phyloP scores from a whole-genome alignment of 1,140 invertebrate species.

The Rhopalosiphum maidis region DNA sequence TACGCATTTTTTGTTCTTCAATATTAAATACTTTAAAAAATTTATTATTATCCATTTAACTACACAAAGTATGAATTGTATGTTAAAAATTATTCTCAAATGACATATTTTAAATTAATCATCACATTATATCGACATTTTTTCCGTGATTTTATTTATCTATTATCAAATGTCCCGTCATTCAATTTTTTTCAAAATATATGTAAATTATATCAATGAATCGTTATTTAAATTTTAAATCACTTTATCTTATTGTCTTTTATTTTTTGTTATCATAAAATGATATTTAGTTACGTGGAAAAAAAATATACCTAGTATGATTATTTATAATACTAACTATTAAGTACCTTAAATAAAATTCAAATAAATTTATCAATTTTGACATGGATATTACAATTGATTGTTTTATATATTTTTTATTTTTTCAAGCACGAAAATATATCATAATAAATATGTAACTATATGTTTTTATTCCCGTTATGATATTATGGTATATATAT shows the following conservation, averaged over 20 bases:
- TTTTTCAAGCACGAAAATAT: background rate
- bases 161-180: background rate
- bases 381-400: background rate
- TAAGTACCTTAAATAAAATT: background rate
- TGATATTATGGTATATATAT: background rate
- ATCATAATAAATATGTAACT: background rate
- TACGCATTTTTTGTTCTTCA: background rate
- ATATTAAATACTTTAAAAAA: background rate
- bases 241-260: background rate
- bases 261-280: background rate
- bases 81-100: background rate
- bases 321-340: background rate
- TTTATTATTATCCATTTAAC: background rate
- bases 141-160: background rate
- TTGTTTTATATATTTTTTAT: background rate
- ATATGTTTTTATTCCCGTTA: background rate
- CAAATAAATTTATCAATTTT: background rate
- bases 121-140: background rate
- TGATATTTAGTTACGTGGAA: background rate
- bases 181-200: background rate
- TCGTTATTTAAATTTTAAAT: background rate
- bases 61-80: background rate
- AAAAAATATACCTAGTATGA: background rate
- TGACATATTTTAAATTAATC: background rate
- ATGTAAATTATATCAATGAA: background rate